phyloP scores from a whole-genome alignment of 2,888 invertebrate genomes.

The Parelbella ahira region DNA sequence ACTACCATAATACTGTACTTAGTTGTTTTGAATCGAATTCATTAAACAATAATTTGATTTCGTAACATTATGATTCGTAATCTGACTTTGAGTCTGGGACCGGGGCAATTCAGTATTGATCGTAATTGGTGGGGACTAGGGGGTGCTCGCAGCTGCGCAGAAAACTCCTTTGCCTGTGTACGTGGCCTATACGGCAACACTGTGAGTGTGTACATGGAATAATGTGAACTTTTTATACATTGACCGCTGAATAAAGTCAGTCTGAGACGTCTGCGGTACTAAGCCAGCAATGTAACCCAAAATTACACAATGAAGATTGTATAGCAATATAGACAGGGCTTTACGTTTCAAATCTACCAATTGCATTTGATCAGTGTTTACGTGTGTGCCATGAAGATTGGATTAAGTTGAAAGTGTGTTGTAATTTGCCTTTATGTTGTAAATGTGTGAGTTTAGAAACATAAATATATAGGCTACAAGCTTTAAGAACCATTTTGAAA shows the following conservation, averaged over 20 bases:
- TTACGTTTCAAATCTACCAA: not conserved
- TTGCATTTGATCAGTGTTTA: not conserved
- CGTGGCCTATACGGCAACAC: slow-evolving; percentile 13
- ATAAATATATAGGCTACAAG: too few species aligned
- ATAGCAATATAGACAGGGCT: not conserved
- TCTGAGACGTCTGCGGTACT: too few species aligned
- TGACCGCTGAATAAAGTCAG: too few species aligned
- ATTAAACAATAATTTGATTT: too few species aligned
- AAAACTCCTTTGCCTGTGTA: slow-evolving; percentile 20
- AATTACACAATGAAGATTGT: too few species aligned
- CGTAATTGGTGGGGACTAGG: slow-evolving; percentile 2
- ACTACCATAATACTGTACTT: not conserved
- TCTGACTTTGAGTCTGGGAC: too few species aligned
- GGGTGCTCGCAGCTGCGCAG: slow-evolving; percentile 15
- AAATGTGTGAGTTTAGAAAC: too few species aligned
- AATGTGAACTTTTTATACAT: too few species aligned
- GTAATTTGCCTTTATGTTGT: too few species aligned
- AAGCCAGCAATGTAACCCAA: not conserved
- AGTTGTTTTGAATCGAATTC: too few species aligned
- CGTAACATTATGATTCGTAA: too few species aligned
- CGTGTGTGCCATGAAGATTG: slow-evolving; percentile 4
- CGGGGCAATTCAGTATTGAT: slow-evolving; percentile 14
- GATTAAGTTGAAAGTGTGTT: slow-evolving; percentile 8
- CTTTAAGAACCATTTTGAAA: slow-evolving; percentile 11
- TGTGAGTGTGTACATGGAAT: slow-evolving; percentile 30